Percentiles rank a stretch among this genome's conserved stretches.
Evolutionary conservation across 2,888 invertebrate genomes (phyloP).

Genomic region (Dinocampus coccinellae): DNA sequence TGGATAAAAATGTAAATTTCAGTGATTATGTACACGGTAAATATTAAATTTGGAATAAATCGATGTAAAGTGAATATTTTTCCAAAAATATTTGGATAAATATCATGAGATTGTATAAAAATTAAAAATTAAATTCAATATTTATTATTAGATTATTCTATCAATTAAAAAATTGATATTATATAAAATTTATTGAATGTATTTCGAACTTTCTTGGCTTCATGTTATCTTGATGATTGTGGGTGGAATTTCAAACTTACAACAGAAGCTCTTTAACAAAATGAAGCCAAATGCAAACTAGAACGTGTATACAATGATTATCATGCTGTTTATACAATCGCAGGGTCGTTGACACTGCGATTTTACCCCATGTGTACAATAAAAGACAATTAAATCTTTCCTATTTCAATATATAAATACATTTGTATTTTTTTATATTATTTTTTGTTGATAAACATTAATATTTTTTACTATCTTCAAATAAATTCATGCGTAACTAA

Average conservation of each 20-base stretch:
- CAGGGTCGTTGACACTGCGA: constrained; percentile 15
- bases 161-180: not conserved
- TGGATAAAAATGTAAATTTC: too few species aligned
- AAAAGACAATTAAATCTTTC: not conserved
- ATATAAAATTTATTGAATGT: not conserved
- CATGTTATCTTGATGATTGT: not conserved
- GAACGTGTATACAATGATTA: constrained; percentile 47
- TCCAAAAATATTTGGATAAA: too few species aligned
- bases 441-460: too few species aligned
- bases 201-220: not conserved
- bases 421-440: not conserved
- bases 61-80: too few species aligned
- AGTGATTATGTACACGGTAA: too few species aligned
- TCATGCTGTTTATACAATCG: constrained; percentile 13
- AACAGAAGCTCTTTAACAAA: constrained; percentile 39
- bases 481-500: too few species aligned
- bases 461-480: too few species aligned
- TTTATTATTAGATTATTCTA: too few species aligned
- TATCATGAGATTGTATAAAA: too few species aligned
- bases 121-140: too few species aligned
- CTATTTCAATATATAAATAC: not conserved
- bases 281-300: constrained; percentile 62
- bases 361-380: not conserved
- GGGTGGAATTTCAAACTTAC: not conserved
- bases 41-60: too few species aligned